Conservation (phyloP, 2,888 invertebrate genomes). For the Nycteola revayana region DNA sequence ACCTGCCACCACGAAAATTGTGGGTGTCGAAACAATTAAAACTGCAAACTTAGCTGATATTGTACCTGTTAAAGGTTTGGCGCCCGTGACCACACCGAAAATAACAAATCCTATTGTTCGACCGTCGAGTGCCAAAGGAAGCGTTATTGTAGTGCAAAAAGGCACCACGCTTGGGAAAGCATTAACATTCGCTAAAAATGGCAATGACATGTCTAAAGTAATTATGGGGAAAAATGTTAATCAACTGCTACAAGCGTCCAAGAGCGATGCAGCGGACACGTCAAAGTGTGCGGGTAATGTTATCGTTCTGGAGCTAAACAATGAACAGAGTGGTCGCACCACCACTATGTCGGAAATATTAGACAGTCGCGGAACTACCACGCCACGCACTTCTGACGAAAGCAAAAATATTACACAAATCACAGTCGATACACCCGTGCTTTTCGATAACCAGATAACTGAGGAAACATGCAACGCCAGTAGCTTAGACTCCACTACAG, state of each 20-base stretch:
- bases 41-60: slow-evolving; percentile 75
- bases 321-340: slow-evolving; percentile 68
- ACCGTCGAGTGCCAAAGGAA: slow-evolving; percentile 75
- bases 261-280: slow-evolving; percentile 57
- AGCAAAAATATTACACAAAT: slow-evolving; percentile 53
- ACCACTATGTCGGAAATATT: slow-evolving; percentile 76
- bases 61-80: slow-evolving; percentile 67
- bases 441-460: slow-evolving; percentile 65
- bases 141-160: slow-evolving; percentile 83
- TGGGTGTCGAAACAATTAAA: slow-evolving; percentile 56
- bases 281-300: slow-evolving; percentile 69
- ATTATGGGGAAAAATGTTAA: slow-evolving; percentile 78
- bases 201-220: slow-evolving; percentile 75
- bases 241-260: slow-evolving; percentile 67
- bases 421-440: slow-evolving; percentile 82
- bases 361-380: slow-evolving; percentile 53
- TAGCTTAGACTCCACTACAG: slow-evolving; percentile 68
- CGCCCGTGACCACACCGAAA: slow-evolving; percentile 63
- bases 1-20: slow-evolving; percentile 52
- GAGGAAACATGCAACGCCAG: slow-evolving; percentile 65
- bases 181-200: slow-evolving; percentile 70
- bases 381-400: slow-evolving; percentile 41
- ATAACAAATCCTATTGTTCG: slow-evolving; percentile 69
- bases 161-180: slow-evolving; percentile 77
- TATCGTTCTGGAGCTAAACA: slow-evolving; percentile 73